Conservation (phyloP, 2,113 vertebrate genomes). For the Sylvietta virens region DNA sequence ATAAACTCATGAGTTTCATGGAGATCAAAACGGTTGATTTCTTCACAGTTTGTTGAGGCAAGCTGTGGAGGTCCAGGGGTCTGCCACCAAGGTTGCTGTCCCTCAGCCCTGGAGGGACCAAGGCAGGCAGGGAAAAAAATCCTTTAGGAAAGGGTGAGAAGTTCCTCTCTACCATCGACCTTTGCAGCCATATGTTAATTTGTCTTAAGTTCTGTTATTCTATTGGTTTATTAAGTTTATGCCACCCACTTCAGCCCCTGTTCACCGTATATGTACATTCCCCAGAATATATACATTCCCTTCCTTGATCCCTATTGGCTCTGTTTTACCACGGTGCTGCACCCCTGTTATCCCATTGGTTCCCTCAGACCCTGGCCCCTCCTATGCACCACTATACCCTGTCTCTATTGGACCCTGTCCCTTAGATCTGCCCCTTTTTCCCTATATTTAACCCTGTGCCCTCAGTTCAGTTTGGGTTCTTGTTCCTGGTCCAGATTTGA, state of each 20-base stretch:
- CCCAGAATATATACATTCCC: not conserved
- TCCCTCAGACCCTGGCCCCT: not conserved
- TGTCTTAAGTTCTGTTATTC: not conserved
- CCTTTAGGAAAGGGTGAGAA: not conserved
- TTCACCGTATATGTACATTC: not conserved
- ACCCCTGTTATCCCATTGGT: not conserved
- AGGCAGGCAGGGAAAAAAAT: not conserved
- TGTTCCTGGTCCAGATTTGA: accelerated
- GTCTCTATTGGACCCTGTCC: not conserved
- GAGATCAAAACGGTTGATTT: not conserved
- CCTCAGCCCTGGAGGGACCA: not conserved
- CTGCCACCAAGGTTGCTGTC: not conserved
- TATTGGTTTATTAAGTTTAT: not conserved
- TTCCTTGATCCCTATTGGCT: not conserved
- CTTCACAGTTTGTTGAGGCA: not conserved
- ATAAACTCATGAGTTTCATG: not conserved
- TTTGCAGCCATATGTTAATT: not conserved
- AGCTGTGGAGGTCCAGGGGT: not conserved
- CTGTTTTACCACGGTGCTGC: not conserved
- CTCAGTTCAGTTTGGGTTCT: not conserved
- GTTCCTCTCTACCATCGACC: not conserved
- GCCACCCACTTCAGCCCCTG: not conserved
- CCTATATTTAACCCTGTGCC: not conserved
- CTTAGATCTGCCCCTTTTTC: not conserved
- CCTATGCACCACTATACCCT: not conserved